Percentiles rank a stretch among this genome's conserved stretches.
Evolutionary conservation across 2,797 vertebrate species (phyloP).

Genomic region (Margarornis squamiger): DNA sequence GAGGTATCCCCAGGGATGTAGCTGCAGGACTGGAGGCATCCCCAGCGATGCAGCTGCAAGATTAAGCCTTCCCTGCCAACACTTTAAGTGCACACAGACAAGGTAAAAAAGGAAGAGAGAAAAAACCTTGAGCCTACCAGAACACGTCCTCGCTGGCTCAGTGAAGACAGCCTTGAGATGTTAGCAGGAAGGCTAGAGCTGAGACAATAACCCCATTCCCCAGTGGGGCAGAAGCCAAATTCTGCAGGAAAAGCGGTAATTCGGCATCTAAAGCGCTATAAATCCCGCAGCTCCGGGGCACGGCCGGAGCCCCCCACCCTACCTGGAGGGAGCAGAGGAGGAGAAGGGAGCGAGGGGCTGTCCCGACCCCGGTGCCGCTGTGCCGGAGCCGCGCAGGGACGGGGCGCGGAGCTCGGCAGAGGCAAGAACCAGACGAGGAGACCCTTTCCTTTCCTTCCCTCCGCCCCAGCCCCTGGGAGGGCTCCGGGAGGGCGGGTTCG

Average conservation of each 20-base stretch:
- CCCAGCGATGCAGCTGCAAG: fast-evolving
- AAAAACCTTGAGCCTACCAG: not conserved
- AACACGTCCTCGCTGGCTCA: fast-evolving
- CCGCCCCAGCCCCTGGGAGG: not conserved
- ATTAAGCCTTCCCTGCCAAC: not conserved
- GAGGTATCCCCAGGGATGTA: not conserved
- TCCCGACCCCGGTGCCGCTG: not conserved
- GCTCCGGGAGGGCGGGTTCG: not conserved
- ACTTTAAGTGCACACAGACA: fast-evolving
- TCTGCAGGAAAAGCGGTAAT: not conserved
- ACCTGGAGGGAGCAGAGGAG: not conserved
- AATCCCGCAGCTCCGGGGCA: not conserved
- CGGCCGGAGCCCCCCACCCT: not conserved
- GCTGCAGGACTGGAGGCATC: not conserved
- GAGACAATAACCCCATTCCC: not conserved
- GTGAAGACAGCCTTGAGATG: not conserved
- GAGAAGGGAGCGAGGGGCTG: too few relatives aligned
- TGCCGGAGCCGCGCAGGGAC: not conserved
- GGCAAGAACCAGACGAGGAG: fast-evolving
- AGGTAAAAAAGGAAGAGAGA: not conserved
- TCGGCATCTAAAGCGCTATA: not conserved
- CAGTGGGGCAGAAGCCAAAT: not conserved
- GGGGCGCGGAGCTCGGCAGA: not conserved
- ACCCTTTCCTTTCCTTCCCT: not conserved
- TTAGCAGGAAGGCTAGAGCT: fast-evolving